phyloP scores from a whole-genome alignment of 2,888 invertebrate genomes.

The Dasysyrphus albostriatus region DNA sequence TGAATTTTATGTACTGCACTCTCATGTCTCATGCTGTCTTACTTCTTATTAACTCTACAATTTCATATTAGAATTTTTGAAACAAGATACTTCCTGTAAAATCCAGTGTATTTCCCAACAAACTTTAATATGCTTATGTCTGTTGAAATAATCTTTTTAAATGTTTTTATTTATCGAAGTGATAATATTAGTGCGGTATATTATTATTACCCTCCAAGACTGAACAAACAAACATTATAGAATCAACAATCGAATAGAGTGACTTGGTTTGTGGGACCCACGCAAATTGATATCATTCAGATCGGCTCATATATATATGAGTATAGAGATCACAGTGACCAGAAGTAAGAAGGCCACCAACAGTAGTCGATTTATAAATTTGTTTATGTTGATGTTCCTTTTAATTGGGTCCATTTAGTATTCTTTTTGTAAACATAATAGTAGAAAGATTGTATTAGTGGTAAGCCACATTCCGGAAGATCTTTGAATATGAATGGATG shows the following conservation, averaged over 20 bases:
- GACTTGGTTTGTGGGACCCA: conserved; percentile 26
- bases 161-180: conserved; percentile 10
- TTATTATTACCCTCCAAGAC: conserved; percentile 24
- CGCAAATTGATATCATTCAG: conserved; percentile 8
- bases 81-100: conserved; percentile 69
- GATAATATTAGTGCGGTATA: conserved; percentile 16
- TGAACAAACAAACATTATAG: conserved; percentile 50
- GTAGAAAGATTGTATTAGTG: background rate
- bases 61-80: conserved; percentile 56
- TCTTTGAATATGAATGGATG: conserved; percentile 3
- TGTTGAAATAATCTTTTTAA: conserved; percentile 27
- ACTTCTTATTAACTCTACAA: conserved; percentile 26
- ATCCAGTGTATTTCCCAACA: conserved; percentile 32
- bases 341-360: conserved; percentile 51
- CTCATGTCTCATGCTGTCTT: conserved; percentile 5
- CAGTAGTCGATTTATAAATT: conserved; percentile 54
- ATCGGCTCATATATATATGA: background rate
- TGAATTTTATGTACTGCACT: conserved; percentile 16
- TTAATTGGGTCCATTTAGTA: conserved; percentile 31
- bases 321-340: background rate
- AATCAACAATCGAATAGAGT: conserved; percentile 23
- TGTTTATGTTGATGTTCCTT: conserved; percentile 63
- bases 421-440: conserved; percentile 48
- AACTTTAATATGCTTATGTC: conserved; percentile 42
- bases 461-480: background rate